Evolutionary conservation across 2,113 vertebrate species (phyloP).

Genomic region (Calidris pugnax): DNA sequence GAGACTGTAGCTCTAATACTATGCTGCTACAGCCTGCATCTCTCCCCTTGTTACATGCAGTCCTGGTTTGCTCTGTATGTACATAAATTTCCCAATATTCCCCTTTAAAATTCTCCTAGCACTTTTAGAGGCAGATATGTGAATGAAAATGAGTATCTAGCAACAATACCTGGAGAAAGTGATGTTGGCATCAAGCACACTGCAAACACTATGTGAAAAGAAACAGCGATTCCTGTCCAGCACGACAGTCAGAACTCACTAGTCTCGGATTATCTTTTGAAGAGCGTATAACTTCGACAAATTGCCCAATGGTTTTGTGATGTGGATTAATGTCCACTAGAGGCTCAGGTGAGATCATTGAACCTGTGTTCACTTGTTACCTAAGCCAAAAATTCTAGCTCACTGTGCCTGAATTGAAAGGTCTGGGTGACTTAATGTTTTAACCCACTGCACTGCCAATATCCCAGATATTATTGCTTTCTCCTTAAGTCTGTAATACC

Average conservation of each 20-base stretch:
- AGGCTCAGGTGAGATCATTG: not conserved
- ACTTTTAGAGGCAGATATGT: not conserved
- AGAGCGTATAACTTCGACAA: not conserved
- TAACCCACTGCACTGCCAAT: not conserved
- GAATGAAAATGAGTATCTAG: not conserved
- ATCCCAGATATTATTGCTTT: not conserved
- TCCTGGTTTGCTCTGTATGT: not conserved
- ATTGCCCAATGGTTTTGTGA: not conserved
- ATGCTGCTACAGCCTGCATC: not conserved
- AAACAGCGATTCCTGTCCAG: not conserved
- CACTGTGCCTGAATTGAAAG: not conserved
- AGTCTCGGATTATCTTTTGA: not conserved
- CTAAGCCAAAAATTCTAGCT: not conserved
- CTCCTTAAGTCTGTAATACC: not conserved
- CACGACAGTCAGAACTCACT: not conserved
- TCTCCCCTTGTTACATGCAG: not conserved
- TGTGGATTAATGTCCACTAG: not conserved
- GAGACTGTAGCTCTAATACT: not conserved
- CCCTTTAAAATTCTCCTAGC: not conserved
- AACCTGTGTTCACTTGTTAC: not conserved
- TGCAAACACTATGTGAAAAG: not conserved
- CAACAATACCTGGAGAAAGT: not conserved
- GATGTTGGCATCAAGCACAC: not conserved
- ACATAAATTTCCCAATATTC: not conserved
- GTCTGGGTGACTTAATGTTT: not conserved